Conservation (phyloP, 2,888 invertebrate genomes). For the Drosophila hamatofila region DNA sequence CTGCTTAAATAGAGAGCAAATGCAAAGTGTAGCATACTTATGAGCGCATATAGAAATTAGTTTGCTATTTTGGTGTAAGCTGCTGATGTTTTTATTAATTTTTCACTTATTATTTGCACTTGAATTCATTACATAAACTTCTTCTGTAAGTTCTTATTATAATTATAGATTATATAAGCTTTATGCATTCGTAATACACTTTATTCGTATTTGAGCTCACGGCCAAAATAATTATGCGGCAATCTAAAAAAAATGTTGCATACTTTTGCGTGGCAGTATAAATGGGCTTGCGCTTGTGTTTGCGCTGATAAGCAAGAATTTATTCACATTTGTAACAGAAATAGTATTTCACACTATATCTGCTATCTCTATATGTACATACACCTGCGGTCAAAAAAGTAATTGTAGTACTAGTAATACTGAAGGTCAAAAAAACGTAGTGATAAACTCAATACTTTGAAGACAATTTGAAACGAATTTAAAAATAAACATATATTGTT, state of each 20-base stretch:
- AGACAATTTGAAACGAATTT: too few relatives aligned
- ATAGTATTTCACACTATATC: background rate
- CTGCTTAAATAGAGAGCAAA: too few relatives aligned
- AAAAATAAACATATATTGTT: too few relatives aligned
- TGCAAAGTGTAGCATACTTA: constrained; percentile 26
- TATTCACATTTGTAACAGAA: background rate
- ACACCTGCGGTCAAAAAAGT: too few relatives aligned
- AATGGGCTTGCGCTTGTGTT: background rate
- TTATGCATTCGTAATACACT: too few relatives aligned
- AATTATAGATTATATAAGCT: too few relatives aligned
- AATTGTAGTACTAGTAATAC: too few relatives aligned
- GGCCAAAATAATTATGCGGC: background rate
- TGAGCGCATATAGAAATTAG: background rate
- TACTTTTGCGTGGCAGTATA: background rate
- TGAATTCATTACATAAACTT: too few relatives aligned
- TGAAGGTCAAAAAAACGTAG: too few relatives aligned
- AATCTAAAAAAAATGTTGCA: background rate
- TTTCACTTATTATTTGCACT: background rate
- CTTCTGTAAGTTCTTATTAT: too few relatives aligned
- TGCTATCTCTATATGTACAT: too few relatives aligned
- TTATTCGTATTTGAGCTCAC: background rate
- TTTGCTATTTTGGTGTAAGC: background rate
- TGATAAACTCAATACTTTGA: too few relatives aligned
- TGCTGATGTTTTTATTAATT: background rate
- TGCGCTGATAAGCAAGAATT: background rate